Conservation (phyloP, 2,113 vertebrate genomes). For the Motacilla alba region DNA sequence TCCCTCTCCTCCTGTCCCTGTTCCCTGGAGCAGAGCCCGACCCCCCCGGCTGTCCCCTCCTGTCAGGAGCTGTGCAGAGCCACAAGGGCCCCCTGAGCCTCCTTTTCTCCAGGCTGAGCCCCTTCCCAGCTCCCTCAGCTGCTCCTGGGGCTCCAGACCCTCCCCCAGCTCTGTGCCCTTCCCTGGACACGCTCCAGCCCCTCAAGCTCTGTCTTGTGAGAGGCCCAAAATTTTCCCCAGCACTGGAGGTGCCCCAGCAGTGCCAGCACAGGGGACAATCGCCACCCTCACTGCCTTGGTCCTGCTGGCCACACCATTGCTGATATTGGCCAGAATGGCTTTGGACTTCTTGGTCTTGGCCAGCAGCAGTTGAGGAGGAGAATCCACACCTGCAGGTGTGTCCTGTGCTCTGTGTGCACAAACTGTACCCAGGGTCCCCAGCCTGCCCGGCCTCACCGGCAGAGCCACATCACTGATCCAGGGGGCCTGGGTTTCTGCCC, state of each 20-base stretch:
- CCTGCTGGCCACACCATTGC: not conserved
- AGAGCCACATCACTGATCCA: not conserved
- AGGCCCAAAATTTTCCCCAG: not conserved
- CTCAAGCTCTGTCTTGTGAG: not conserved
- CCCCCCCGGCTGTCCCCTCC: not conserved
- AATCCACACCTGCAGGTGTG: not conserved
- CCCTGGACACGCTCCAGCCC: accelerated
- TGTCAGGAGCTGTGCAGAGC: not conserved
- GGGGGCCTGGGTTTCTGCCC: accelerated
- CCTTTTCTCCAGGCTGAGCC: not conserved
- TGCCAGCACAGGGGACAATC: not conserved
- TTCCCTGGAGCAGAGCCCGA: not conserved
- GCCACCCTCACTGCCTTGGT: not conserved
- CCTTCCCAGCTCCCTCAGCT: not conserved
- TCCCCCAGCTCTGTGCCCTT: accelerated
- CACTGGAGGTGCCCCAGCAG: not conserved
- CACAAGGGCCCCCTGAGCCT: not conserved
- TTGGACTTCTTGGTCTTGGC: not conserved
- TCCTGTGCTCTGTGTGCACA: not conserved
- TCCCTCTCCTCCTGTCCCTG: not conserved
- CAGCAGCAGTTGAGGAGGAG: not conserved
- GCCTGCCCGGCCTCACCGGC: not conserved
- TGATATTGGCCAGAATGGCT: not conserved
- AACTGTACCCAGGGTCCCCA: not conserved
- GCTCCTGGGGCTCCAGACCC: not conserved